Conservation (phyloP, 1,140 invertebrate species). For the Brachionus asplanchnoidis region DNA sequence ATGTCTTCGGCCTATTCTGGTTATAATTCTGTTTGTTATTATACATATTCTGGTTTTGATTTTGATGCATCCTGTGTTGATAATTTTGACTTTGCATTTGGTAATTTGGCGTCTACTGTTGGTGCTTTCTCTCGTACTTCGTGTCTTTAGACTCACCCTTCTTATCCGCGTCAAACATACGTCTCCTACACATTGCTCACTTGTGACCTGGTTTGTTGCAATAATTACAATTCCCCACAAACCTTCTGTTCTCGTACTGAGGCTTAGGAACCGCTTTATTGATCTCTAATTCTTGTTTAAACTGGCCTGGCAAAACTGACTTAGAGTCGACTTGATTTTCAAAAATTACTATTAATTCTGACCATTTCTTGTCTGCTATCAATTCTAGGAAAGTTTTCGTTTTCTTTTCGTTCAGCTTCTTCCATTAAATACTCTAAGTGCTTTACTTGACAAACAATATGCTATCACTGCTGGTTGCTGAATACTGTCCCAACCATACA, state of each 20-base stretch:
- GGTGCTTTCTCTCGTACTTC: neutral
- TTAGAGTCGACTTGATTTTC: constrained; percentile 3
- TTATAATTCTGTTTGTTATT: neutral
- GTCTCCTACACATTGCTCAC: neutral
- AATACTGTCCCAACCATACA: neutral
- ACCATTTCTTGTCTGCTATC: neutral
- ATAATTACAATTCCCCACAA: neutral
- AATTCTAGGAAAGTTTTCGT: constrained; percentile 7
- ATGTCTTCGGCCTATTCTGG: neutral
- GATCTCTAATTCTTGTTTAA: neutral
- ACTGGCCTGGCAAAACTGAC: neutral
- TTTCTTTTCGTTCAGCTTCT: constrained; percentile 9
- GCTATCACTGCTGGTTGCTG: no score
- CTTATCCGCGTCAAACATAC: neutral
- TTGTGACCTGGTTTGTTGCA: neutral
- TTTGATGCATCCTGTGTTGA: neutral
- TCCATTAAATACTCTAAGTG: neutral
- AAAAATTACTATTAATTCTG: constrained; percentile 10
- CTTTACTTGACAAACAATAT: constrained; percentile 5
- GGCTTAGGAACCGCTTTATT: neutral
- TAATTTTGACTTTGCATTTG: neutral
- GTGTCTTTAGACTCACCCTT: neutral
- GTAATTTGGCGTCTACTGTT: neutral
- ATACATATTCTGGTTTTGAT: neutral
- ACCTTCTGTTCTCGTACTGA: neutral